Evolutionary conservation across 2,888 invertebrate genomes (phyloP), one percentile per base, ranked within the genome.

Genomic region (Maniola hyperantus): DNA sequence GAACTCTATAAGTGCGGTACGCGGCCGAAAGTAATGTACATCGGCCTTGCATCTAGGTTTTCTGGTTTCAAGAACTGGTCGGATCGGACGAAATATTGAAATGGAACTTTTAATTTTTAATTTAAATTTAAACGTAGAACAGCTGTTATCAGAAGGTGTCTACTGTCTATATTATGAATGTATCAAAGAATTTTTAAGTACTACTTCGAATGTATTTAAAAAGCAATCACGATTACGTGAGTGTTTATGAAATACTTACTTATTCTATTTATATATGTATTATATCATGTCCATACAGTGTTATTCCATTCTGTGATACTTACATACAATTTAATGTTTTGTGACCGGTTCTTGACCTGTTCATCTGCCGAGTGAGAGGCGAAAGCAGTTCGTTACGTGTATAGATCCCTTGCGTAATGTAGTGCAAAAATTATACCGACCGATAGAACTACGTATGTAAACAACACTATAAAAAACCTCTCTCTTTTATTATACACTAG

Each of bases 361-460:
- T 75, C 81, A 78, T 84, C 80, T 79, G 81, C 81, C 78, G 74
- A 72, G 79, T 81, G 81, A 87, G 83, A 82, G 84, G 85, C 77
- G 86, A 88, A 87, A 88, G 87, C 83, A 69, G 76, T 77, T 64
- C 73, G 71, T 75, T 75, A 72, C 80, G 79, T 80, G 73, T 67
- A 53, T 53, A 63, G 50, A 73, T 72, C 68, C 71, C 70, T 82
- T 83, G 74, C 79, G 79, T 74, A 82, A 84, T 79, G 54, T 76
- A 75, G 76, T 78, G 74, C 77, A 75, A 74, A 79, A 71, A 67
- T 76, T 73, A 66, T 74, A 71, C 54, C 63, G 44, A 18, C 59
- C 53, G 59, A 53, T 42, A 50, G 36, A 63, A 57, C 64, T 55
- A 69, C 63, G 11, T 11, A 57, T 65, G 67, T 69, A 69, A 67